Percentiles rank a stretch among this genome's conserved stretches.
These are phyloP conservation scores for Aspiorhynchus laticeps DNA, from an alignment of 2,113 vertebrate species.

Conservation along the genomic window DNA sequence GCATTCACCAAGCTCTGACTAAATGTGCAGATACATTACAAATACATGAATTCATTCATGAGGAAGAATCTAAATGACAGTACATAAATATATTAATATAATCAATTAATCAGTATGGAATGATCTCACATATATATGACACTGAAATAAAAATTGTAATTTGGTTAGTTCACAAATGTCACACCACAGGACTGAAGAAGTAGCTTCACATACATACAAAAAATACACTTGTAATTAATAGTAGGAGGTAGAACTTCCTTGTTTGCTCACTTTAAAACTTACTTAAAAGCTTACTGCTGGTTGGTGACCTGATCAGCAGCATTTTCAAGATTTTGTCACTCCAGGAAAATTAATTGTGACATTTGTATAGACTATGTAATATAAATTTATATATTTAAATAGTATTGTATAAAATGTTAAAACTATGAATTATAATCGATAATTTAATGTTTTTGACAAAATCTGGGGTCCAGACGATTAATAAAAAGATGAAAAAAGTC, in stretches of 20 bases:
- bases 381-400: background rate
- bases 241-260: background rate
- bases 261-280: background rate
- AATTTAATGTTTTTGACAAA: background rate
- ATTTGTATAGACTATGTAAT: background rate
- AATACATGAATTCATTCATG: background rate
- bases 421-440: background rate
- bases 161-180: background rate
- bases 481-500: background rate
- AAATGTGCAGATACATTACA: background rate
- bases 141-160: background rate
- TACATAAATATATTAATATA: background rate
- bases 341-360: background rate
- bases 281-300: background rate
- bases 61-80: background rate
- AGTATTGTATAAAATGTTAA: background rate
- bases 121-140: background rate
- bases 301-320: background rate
- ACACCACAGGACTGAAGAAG: background rate
- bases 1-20: background rate
- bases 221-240: background rate
- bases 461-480: background rate
- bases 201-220: background rate
- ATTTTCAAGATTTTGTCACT: constrained; percentile 1
- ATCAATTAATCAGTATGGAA: background rate